These are phyloP conservation scores for Lynx canadensis DNA, from an alignment of 2,113 vertebrate genomes.

Conservation along the genomic window DNA sequence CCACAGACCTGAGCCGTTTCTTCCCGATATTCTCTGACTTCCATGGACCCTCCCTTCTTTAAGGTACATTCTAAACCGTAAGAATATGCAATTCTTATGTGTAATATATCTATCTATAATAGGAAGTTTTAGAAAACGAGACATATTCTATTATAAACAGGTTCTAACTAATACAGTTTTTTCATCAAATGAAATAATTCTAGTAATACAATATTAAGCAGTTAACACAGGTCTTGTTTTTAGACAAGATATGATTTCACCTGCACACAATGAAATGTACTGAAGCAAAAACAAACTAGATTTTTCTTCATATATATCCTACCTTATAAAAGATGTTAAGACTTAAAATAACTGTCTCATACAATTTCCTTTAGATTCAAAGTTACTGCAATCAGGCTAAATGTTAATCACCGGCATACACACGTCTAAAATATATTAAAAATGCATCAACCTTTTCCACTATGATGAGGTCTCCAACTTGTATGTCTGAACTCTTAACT, in stretches of 20 bases:
- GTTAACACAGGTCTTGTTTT: constrained; percentile 5
- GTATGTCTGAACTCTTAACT: constrained; percentile 99
- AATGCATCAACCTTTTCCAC: constrained; percentile 95
- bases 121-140: neutral
- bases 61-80: neutral
- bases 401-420: constrained; percentile 39
- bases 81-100: neutral
- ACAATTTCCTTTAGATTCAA: constrained; percentile 67
- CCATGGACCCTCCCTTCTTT: neutral
- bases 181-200: neutral
- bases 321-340: constrained; percentile 28
- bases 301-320: neutral
- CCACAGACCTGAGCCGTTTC: neutral
- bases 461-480: constrained; percentile 98
- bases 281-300: neutral
- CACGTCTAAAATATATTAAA: constrained; percentile 80
- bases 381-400: constrained; percentile 64
- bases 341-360: constrained; percentile 68
- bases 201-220: neutral
- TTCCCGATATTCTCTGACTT: neutral
- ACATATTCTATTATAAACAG: neutral
- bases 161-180: neutral
- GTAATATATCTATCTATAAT: neutral
- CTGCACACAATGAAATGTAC: neutral
- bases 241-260: constrained; percentile 39